Percentiles rank a stretch among this genome's conserved stretches.
These are phyloP conservation scores for Portevinia maculata DNA, from an alignment of 2,888 invertebrate genomes.

Conservation along the genomic window DNA sequence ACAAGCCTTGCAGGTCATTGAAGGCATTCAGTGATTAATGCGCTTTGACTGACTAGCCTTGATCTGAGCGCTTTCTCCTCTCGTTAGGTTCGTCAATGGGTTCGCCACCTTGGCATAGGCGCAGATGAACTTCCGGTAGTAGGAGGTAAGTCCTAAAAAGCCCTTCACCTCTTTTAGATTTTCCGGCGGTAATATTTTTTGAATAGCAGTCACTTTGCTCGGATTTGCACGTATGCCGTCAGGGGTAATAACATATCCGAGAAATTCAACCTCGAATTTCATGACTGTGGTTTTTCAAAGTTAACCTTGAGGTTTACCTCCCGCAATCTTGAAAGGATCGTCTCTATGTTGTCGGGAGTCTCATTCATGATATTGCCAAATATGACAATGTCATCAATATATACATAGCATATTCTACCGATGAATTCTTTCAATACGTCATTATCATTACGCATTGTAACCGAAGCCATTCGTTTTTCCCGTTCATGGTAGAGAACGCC, in stretches of 20 bases:
- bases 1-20: too few relatives aligned
- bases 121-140: conserved; percentile 64
- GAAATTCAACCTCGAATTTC: too few relatives aligned
- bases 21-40: too few relatives aligned
- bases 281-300: conserved; percentile 57
- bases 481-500: too few relatives aligned
- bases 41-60: conserved; percentile 26
- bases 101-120: conserved; percentile 56
- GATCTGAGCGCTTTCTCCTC: conserved; percentile 62
- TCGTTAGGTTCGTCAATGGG: conserved; percentile 64
- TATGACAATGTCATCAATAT: conserved; percentile 74
- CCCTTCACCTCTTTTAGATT: conserved; percentile 59
- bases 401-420: too few relatives aligned
- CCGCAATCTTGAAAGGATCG: conserved; percentile 38
- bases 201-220: conserved; percentile 35
- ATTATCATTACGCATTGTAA: background rate
- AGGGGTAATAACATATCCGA: conserved; percentile 4
- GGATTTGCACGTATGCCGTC: conserved; percentile 55
- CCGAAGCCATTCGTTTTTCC: too few relatives aligned
- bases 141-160: conserved; percentile 55
- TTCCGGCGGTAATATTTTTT: conserved; percentile 36
- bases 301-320: conserved; percentile 53
- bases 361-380: conserved; percentile 49
- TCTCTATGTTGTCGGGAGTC: conserved; percentile 49
- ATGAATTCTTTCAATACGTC: too few relatives aligned